phyloP scores from a whole-genome alignment of 2,113 vertebrate genomes.

The Dolichallabes microphthalmus region DNA sequence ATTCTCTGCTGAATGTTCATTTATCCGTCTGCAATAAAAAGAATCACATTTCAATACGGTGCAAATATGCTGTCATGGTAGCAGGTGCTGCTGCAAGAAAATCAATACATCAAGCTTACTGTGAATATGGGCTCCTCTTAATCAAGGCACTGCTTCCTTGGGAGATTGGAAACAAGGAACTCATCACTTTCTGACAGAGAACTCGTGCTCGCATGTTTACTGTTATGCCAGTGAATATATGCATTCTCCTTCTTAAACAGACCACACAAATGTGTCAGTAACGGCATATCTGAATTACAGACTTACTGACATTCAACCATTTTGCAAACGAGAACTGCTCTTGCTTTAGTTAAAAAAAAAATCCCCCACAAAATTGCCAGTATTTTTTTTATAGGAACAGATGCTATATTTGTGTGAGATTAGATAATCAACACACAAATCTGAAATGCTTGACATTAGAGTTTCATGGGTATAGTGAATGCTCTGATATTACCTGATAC shows the following conservation, averaged over 20 bases:
- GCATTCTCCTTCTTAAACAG: background rate
- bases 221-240: background rate
- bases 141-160: background rate
- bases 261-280: background rate
- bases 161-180: background rate
- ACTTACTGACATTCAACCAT: background rate
- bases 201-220: background rate
- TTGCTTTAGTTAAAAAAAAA: background rate
- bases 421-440: background rate
- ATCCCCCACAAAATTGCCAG: background rate
- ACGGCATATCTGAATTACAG: background rate
- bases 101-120: conserved; percentile 21
- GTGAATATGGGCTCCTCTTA: conserved; percentile 18
- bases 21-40: conserved; percentile 21
- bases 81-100: conserved; percentile 21
- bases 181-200: background rate
- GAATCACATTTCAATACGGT: background rate
- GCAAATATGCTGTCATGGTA: background rate
- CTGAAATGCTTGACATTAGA: background rate
- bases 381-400: background rate
- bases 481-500: background rate
- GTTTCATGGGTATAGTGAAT: background rate
- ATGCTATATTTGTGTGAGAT: background rate
- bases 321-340: background rate
- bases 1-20: conserved; percentile 14